Base-by-base conservation (phyloP, 1,140 invertebrate species). In the Limonius californicus region DNA sequence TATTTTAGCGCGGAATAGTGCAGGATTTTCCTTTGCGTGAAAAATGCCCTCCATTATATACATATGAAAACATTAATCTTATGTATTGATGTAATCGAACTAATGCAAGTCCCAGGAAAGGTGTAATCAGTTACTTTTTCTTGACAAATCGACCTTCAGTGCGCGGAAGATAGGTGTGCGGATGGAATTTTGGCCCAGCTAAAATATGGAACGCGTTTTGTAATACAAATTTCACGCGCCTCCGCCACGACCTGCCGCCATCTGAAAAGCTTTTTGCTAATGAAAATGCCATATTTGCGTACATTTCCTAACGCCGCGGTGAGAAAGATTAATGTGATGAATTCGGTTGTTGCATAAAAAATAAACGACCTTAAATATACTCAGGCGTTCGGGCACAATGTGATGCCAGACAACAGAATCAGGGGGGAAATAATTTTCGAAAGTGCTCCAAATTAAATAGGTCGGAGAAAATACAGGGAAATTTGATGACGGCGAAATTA, bases 31-130 rank as follows among this genome's bases (percentile, higher is more conserved):
- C 35, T 39, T 39, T 12, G 11, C 8, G 8, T 39, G 35, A 39
- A 39, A 39, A 39, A 39, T 39, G n/a, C 35, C 2, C n/a, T 2
- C 35, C 35, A 39, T 39, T 39, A 39, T 39, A 39, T 39, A 39
- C 35, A 39, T 39, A 39, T 39, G 35, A 39, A 39, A 39, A 14
- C 35, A 39, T 39, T 39, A 39, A 39, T 39, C 35, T 39, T 39
- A n/a, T 39, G 45, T 50, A 50, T 18, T 50, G 45, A 50, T 50
- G 45, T 50, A 50, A 50, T 50, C 45, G 20, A 50, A 50, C 45
- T 50, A 50, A 50, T 50, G 45, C 45, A 50, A 50, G 15, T 18
- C 45, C 16, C 20, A 21, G 20, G 45, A 50, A 50, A 50, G 16
- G 45, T 19, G 15, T 21, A 50, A 50, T 50, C 45, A 50, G 45